Conservation (phyloP, 2,888 invertebrate species). For the Nebria salina region DNA sequence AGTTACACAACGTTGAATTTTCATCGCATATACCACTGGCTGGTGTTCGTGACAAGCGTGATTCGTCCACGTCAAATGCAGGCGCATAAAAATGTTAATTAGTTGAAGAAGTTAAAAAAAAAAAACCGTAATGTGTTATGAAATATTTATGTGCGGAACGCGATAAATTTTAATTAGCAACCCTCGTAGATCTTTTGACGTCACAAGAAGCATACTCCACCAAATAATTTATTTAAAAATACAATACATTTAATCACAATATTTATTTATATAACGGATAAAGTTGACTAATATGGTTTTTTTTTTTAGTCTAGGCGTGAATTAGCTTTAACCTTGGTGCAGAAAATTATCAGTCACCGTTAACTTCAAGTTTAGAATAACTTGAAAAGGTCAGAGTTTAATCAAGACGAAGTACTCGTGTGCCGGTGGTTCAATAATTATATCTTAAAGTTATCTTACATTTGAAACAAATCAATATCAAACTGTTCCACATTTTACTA, state of each 20-base stretch:
- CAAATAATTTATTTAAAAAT: too few species aligned
- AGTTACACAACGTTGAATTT: constrained; percentile 14
- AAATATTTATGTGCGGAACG: constrained; percentile 6
- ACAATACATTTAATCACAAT: too few species aligned
- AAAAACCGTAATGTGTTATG: background rate
- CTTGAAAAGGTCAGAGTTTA: background rate
- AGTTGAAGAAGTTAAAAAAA: background rate
- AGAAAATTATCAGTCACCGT: background rate
- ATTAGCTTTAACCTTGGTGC: background rate
- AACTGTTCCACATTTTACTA: background rate
- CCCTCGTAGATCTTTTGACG: too few species aligned
- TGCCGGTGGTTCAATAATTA: background rate
- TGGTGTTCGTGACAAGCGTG: constrained; percentile 3
- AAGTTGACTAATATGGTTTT: too few species aligned
- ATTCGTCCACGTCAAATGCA: background rate
- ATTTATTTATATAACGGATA: too few species aligned
- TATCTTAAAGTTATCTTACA: background rate
- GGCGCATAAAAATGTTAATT: constrained; percentile 16
- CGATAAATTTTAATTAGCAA: background rate
- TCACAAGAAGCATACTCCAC: too few species aligned
- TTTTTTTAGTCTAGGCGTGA: background rate
- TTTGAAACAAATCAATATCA: background rate
- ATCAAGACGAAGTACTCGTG: background rate
- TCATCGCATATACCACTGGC: background rate
- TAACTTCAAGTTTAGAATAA: background rate